These are phyloP conservation scores for Cacoxenus indagator DNA, from an alignment of 2,888 invertebrate species.

Conservation along the genomic window DNA sequence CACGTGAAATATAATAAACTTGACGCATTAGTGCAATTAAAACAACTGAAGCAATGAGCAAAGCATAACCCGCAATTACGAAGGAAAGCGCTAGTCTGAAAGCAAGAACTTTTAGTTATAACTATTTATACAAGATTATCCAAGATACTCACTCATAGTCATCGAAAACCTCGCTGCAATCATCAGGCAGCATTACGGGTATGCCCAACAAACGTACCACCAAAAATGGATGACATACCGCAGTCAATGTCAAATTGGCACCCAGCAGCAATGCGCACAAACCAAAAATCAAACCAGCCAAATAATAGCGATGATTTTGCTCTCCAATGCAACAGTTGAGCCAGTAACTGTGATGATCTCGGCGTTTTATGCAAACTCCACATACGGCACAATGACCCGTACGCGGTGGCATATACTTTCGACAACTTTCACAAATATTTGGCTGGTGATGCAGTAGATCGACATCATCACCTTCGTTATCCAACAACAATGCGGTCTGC, in stretches of 20 bases:
- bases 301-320: conserved; percentile 82
- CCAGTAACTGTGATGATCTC: conserved; percentile 87
- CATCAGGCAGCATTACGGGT: conserved; percentile 81
- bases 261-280: conserved; percentile 80
- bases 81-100: conserved; percentile 74
- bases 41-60: conserved; percentile 72
- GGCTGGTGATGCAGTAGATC: conserved; percentile 60
- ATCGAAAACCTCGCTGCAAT: conserved; percentile 87
- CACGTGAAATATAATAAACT: conserved; percentile 71
- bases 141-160: conserved; percentile 78
- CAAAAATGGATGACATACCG: conserved; percentile 83
- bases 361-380: conserved; percentile 82
- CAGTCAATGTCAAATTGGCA: conserved; percentile 85
- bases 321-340: conserved; percentile 88
- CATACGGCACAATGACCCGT: conserved; percentile 87
- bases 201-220: conserved; percentile 61
- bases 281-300: conserved; percentile 78
- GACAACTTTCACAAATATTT: conserved; percentile 75
- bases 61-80: conserved; percentile 73
- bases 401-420: conserved; percentile 76
- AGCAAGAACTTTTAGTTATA: conserved; percentile 41
- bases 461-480: conserved; percentile 44
- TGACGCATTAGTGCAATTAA: conserved; percentile 72
- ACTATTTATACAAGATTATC: background rate
- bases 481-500: conserved; percentile 58